A percentile compares a stretch with the other conserved stretches of the same genome.
Evolutionary conservation across 2,888 invertebrate species (phyloP).

Genomic region (Hydrotaea diabolus): DNA sequence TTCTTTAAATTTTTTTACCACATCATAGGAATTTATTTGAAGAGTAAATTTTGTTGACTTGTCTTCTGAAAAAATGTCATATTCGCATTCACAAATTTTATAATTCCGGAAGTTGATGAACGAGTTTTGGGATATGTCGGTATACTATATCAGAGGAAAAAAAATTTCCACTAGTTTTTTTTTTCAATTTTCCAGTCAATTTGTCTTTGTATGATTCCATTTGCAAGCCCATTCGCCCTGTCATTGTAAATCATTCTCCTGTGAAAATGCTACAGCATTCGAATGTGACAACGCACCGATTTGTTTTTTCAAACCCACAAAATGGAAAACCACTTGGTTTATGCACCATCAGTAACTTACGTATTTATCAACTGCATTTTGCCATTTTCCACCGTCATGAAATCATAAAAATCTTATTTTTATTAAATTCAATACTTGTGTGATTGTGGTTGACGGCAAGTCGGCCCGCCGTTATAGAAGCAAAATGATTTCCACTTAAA

Average conservation of each 20-base stretch:
- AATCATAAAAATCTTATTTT: constrained; percentile 39
- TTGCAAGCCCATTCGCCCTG: background rate
- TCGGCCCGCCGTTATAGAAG: background rate
- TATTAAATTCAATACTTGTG: constrained; percentile 66
- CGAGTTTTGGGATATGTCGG: too few species aligned
- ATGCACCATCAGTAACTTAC: constrained; percentile 20
- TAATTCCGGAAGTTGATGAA: too few species aligned
- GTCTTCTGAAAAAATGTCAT: too few species aligned
- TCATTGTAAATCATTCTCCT: constrained; percentile 6
- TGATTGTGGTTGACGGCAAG: constrained; percentile 60
- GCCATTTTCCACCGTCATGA: constrained; percentile 20
- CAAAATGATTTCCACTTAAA: constrained; percentile 20
- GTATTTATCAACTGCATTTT: background rate
- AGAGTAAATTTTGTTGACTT: too few species aligned
- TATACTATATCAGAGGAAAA: too few species aligned
- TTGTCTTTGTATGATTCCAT: too few species aligned
- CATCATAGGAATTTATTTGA: too few species aligned
- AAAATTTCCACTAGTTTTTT: too few species aligned
- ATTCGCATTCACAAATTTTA: too few species aligned
- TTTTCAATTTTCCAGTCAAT: too few species aligned
- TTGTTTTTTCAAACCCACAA: constrained; percentile 22
- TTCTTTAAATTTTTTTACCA: too few species aligned
- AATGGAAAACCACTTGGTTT: constrained; percentile 15
- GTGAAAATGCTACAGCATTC: constrained; percentile 10
- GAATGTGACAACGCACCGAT: constrained; percentile 7